Percentiles rank a stretch among this genome's conserved stretches.
phyloP scores from a whole-genome alignment of 2,113 vertebrate genomes.

The Sorex fumeus region DNA sequence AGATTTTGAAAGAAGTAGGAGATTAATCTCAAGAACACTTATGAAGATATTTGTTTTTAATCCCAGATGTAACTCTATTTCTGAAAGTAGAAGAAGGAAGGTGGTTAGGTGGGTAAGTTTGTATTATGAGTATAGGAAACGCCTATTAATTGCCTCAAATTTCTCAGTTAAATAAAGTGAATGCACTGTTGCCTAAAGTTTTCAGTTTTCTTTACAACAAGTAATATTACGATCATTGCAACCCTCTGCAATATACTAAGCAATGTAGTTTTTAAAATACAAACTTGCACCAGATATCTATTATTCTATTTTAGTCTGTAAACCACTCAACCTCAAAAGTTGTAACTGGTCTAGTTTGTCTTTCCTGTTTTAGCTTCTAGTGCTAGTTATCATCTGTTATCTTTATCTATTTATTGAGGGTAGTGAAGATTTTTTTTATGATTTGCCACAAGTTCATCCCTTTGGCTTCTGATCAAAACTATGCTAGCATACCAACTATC shows the following conservation, averaged over 20 bases:
- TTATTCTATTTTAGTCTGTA: slow-evolving; percentile 23
- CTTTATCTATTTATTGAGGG: slow-evolving; percentile 21
- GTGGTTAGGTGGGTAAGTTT: background rate
- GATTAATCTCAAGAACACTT: background rate
- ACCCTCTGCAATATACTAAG: slow-evolving; percentile 48
- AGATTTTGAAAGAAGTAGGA: background rate
- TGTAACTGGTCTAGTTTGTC: slow-evolving; percentile 41
- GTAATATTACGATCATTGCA: background rate
- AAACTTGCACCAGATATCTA: background rate
- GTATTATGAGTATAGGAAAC: background rate
- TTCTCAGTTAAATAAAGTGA: slow-evolving; percentile 47
- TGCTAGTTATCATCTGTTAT: background rate
- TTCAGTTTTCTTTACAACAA: slow-evolving; percentile 5
- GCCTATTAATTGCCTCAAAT: background rate
- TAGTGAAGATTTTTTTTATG: slow-evolving; percentile 21
- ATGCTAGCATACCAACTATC: background rate
- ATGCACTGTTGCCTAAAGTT: background rate
- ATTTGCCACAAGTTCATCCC: slow-evolving; percentile 40
- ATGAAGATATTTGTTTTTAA: background rate
- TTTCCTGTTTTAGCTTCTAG: slow-evolving; percentile 53
- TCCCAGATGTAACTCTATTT: background rate
- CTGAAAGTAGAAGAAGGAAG: background rate
- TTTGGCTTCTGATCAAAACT: slow-evolving; percentile 63
- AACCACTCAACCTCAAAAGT: slow-evolving; percentile 46
- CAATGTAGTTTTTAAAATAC: slow-evolving; percentile 43